Evolutionary conservation across 2,113 vertebrate species (phyloP).

Genomic region (Pelecanus crispus): DNA sequence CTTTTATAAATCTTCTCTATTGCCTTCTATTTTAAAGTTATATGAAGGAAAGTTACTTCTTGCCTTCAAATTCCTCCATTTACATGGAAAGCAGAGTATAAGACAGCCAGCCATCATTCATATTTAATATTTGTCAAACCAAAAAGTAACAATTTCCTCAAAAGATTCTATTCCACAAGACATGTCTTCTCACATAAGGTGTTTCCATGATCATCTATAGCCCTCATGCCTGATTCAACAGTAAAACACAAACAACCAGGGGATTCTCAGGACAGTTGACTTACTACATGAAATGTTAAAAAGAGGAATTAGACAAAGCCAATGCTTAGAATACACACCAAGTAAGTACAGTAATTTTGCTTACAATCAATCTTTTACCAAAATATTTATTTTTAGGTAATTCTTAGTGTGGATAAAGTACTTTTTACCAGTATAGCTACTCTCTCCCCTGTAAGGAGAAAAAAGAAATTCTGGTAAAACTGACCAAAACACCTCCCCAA

Average conservation of each 20-base stretch:
- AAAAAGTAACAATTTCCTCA: background rate
- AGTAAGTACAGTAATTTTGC: background rate
- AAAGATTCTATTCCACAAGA: background rate
- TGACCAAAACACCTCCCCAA: rapidly evolving
- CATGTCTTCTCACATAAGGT: background rate
- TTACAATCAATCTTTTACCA: background rate
- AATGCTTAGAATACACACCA: background rate
- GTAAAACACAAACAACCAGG: background rate
- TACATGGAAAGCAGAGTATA: background rate
- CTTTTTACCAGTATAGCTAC: background rate
- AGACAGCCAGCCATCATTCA: background rate
- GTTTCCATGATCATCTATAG: background rate
- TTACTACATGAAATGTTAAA: background rate
- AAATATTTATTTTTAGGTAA: background rate
- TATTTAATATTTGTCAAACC: background rate
- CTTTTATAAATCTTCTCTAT: background rate
- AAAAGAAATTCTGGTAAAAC: background rate
- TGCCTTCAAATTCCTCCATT: background rate
- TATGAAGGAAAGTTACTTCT: background rate
- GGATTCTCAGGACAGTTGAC: background rate
- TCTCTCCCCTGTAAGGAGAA: background rate
- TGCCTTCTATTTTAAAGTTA: background rate
- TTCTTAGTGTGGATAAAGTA: background rate
- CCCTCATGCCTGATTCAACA: background rate
- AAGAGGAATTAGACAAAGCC: background rate